These are phyloP conservation scores for Gavialis gangeticus DNA, from an alignment of 2,113 vertebrate genomes.

Conservation along the genomic window DNA sequence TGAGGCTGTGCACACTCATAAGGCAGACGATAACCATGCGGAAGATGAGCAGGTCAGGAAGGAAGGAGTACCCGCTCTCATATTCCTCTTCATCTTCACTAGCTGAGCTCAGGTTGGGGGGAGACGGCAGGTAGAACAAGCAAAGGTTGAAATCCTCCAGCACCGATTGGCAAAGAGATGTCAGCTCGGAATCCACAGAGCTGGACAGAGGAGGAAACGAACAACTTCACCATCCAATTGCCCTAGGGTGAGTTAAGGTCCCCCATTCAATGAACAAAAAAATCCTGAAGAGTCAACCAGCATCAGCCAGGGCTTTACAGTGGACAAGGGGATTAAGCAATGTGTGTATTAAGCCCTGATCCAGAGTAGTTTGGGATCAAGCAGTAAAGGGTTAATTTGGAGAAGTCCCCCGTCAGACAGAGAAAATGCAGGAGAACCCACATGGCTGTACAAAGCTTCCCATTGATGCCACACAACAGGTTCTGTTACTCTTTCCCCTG, in stretches of 20 bases:
- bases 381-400: background rate
- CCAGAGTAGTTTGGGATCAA: background rate
- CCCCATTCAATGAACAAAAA: no score
- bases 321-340: background rate
- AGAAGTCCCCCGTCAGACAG: background rate
- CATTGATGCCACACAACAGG: background rate
- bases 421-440: background rate
- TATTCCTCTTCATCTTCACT: slow-evolving; percentile 92
- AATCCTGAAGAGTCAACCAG: background rate
- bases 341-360: background rate
- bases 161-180: slow-evolving; percentile 94
- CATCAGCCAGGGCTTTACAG: background rate
- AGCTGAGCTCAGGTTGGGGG: slow-evolving; percentile 78
- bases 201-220: slow-evolving; percentile 59
- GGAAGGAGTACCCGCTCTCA: slow-evolving; percentile 87
- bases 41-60: slow-evolving; percentile 93
- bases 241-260: background rate
- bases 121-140: slow-evolving; percentile 93
- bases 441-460: background rate
- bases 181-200: slow-evolving; percentile 92
- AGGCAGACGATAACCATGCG: slow-evolving; percentile 96
- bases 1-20: slow-evolving; percentile 97
- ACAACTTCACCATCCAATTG: background rate
- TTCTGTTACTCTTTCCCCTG: background rate
- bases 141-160: slow-evolving; percentile 99